Evolutionary conservation across 2,113 vertebrate species (phyloP).

Genomic region (Baryphthengus martii): DNA sequence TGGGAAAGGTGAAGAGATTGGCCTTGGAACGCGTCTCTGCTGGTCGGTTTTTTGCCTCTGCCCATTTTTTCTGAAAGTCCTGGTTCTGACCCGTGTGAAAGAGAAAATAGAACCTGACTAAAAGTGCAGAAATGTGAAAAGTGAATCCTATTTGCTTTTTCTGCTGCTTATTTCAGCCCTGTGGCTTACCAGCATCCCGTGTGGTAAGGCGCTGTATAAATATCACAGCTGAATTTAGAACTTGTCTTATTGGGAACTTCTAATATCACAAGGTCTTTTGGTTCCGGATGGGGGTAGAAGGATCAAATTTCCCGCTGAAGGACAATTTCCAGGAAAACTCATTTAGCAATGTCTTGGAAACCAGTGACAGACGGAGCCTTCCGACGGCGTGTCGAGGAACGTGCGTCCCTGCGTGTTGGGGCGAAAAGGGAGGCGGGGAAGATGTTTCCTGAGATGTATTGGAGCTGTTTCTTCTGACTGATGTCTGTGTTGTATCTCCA

Average conservation of each 20-base stretch:
- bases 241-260: not conserved
- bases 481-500: not conserved
- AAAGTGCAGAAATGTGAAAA: not conserved
- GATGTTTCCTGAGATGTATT: rapidly evolving
- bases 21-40: not conserved
- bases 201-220: not conserved
- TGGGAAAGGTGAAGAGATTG: not conserved
- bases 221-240: not conserved
- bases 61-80: not conserved
- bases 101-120: not conserved
- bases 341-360: not conserved
- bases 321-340: not conserved
- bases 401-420: rapidly evolving
- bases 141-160: not conserved
- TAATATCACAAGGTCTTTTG: not conserved
- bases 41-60: not conserved
- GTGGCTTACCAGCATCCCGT: not conserved
- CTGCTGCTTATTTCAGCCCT: not conserved
- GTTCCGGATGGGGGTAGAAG: not conserved
- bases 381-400: rapidly evolving
- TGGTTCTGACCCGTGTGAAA: not conserved
- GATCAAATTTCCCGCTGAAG: not conserved
- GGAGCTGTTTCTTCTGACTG: not conserved
- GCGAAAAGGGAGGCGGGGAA: not conserved
- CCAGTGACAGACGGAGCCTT: not conserved